Evolutionary conservation across 2,113 vertebrate species (phyloP).

Genomic region (Ciconia boyciana): DNA sequence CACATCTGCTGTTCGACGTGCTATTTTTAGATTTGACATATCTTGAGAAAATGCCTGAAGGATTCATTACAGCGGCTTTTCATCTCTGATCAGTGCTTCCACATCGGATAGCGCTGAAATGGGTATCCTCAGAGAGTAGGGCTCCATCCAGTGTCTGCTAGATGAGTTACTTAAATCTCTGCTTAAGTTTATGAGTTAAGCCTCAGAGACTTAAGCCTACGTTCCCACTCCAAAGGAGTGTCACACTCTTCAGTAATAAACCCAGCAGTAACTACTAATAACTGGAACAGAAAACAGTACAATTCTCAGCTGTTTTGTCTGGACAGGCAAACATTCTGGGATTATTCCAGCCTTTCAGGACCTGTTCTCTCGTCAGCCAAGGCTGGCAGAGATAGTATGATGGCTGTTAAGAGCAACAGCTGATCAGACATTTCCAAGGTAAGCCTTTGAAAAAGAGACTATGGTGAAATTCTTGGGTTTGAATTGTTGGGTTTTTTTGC

Average conservation of each 20-base stretch:
- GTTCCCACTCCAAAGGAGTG: not conserved
- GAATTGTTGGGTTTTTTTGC: not conserved
- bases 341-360: not conserved
- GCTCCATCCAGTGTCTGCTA: conserved; percentile 38
- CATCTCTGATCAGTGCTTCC: not conserved
- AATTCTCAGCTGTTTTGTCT: not conserved
- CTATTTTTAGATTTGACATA: not conserved
- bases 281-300: too few species aligned
- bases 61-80: not conserved
- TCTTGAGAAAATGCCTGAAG: not conserved
- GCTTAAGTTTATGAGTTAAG: accelerated
- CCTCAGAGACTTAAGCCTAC: not conserved
- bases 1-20: not conserved
- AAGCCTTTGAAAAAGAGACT: not conserved
- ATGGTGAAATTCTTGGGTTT: not conserved
- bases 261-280: not conserved
- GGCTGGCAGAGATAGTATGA: not conserved
- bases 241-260: accelerated
- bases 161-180: not conserved
- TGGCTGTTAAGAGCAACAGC: accelerated
- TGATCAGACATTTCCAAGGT: not conserved
- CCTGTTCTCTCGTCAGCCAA: not conserved
- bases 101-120: accelerated
- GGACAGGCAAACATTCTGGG: not conserved
- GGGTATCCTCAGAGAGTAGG: not conserved